Evolutionary conservation across 2,888 invertebrate species (phyloP).

Genomic region (Blastobasis adustella): DNA sequence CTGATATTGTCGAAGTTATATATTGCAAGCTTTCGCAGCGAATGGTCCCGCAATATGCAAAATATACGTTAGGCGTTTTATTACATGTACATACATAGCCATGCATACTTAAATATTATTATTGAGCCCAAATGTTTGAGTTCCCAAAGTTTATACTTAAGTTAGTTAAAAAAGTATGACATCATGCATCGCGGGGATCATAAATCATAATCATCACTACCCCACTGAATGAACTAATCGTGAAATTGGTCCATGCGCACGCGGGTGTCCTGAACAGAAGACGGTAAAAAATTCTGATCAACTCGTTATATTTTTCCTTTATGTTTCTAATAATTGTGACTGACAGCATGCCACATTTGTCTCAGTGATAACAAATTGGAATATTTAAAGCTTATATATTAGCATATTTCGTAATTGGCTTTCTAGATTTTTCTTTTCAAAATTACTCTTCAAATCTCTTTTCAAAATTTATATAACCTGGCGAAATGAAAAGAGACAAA

Average conservation of each 20-base stretch:
- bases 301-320: slow-evolving; percentile 37
- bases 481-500: slow-evolving; percentile 23
- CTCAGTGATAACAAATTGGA: slow-evolving; percentile 46
- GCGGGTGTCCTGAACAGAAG: slow-evolving; percentile 69
- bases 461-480: slow-evolving; percentile 22
- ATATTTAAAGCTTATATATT: slow-evolving; percentile 47
- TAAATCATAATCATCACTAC: slow-evolving; percentile 16
- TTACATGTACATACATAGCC: no score
- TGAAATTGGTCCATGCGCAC: slow-evolving; percentile 64
- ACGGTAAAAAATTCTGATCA: slow-evolving; percentile 65
- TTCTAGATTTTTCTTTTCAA: slow-evolving; percentile 47
- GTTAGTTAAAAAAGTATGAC: slow-evolving; percentile 25
- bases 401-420: slow-evolving; percentile 64
- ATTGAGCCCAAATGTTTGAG: background rate
- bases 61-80: no score
- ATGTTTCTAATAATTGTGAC: slow-evolving; percentile 60
- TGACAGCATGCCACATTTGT: slow-evolving; percentile 65
- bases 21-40: background rate
- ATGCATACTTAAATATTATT: background rate
- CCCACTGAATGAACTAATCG: slow-evolving; percentile 29
- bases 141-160: background rate
- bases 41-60: background rate
- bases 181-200: slow-evolving; percentile 12
- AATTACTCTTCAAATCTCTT: slow-evolving; percentile 38
- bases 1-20: background rate